A percentile compares a stretch with the other conserved stretches of the same genome.
Conservation (phyloP, 2,888 invertebrate species). For the Chrysotoxum bicinctum region DNA sequence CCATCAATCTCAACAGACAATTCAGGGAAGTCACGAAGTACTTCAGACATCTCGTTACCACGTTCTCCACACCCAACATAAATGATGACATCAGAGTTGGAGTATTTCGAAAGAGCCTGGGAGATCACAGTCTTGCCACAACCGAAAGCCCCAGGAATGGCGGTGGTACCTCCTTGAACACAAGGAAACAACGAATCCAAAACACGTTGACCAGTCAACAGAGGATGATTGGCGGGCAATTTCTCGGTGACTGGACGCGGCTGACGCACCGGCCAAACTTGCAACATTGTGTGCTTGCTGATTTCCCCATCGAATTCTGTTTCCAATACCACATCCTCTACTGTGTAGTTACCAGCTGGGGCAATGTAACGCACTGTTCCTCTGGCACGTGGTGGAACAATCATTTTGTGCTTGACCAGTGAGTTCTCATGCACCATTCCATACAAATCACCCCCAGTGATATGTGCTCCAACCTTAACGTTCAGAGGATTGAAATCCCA, state of each 20-base stretch:
- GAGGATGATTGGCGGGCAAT: conserved; percentile 98
- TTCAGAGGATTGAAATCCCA: conserved; percentile 97
- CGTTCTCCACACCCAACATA: conserved; percentile 99
- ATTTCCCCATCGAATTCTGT: conserved; percentile 98
- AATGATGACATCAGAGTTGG: conserved; percentile 99
- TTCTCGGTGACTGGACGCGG: conserved; percentile 98
- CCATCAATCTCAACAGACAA: conserved; percentile 98
- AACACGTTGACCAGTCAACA: conserved; percentile 98
- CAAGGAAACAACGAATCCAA: conserved; percentile 99
- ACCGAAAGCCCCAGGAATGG: conserved; percentile 99
- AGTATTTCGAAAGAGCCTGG: conserved; percentile 99
- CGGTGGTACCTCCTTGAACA: conserved; percentile 99
- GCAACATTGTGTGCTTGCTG: conserved; percentile 95
- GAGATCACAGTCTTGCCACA: conserved; percentile 90
- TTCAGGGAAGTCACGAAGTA: conserved; percentile 99
- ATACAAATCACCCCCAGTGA: conserved; percentile 98
- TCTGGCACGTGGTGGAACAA: conserved; percentile 96
- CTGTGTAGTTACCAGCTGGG: conserved; percentile 94
- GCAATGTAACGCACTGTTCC: conserved; percentile 98
- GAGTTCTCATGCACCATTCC: conserved; percentile 98
- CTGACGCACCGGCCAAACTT: conserved; percentile 99
- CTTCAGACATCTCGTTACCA: conserved; percentile 99
- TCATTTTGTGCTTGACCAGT: conserved; percentile 97
- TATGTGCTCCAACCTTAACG: conserved; percentile 94
- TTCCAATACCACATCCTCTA: conserved; percentile 96